Conservation (phyloP, 2,113 vertebrate genomes). For the Uria aalge region DNA sequence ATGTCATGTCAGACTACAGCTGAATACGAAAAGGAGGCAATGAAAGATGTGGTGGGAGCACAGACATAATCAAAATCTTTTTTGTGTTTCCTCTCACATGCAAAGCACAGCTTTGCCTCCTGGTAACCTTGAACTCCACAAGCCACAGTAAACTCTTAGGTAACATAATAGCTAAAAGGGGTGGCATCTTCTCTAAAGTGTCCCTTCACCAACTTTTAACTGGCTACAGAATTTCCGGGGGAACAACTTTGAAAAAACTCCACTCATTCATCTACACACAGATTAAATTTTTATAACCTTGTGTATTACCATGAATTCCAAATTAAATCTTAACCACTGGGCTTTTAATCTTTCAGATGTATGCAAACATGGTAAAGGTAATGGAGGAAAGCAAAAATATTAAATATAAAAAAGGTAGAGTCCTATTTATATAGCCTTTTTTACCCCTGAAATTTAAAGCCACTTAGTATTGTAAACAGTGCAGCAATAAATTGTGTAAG, state of each 20-base stretch:
- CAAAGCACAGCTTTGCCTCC: background rate
- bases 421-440: background rate
- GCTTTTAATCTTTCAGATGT: background rate
- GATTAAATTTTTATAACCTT: background rate
- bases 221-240: background rate
- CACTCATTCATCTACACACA: background rate
- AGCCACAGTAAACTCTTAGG: background rate
- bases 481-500: background rate
- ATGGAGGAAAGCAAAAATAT: background rate
- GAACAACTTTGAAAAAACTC: background rate
- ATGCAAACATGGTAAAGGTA: background rate
- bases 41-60: background rate
- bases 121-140: background rate
- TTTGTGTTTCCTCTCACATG: background rate
- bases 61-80: background rate
- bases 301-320: background rate
- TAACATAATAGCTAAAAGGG: background rate
- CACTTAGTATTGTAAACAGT: background rate
- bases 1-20: background rate
- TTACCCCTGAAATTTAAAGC: background rate
- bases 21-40: background rate
- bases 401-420: background rate
- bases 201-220: background rate
- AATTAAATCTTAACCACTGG: background rate
- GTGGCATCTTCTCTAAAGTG: background rate